Conservation (phyloP, 2,113 vertebrate genomes). For the Thunnus maccoyii region DNA sequence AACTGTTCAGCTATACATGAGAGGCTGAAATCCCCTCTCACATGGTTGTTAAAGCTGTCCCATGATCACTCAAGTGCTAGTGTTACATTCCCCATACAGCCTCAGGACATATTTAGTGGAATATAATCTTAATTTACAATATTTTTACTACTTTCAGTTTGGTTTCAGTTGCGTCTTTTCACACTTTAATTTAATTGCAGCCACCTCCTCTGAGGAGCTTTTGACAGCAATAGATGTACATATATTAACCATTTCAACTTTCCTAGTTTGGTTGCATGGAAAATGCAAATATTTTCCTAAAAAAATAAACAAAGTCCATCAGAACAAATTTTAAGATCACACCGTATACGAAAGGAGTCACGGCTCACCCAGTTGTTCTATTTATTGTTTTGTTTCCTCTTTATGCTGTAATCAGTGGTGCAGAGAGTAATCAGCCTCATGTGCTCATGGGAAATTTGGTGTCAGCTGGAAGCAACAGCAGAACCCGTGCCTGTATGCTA, state of each 20-base stretch:
- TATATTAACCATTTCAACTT: background rate
- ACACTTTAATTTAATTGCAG: background rate
- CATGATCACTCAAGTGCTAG: constrained; percentile 22
- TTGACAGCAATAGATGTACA: background rate
- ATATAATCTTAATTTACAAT: background rate
- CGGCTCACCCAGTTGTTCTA: background rate
- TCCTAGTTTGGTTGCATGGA: background rate
- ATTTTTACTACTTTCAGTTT: background rate
- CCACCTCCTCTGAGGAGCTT: background rate
- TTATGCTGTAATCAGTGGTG: constrained; percentile 37
- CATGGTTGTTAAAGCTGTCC: constrained; percentile 53
- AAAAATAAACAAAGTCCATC: background rate
- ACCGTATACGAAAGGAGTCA: background rate
- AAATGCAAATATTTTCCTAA: background rate
- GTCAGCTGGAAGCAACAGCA: constrained; percentile 30
- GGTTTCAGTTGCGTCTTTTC: background rate
- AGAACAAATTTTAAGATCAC: background rate
- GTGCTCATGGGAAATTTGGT: constrained; percentile 21
- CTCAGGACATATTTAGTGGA: background rate
- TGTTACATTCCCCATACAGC: background rate
- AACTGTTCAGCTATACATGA: constrained; percentile 19
- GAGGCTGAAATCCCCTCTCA: constrained; percentile 61
- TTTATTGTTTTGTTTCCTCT: constrained; percentile 25
- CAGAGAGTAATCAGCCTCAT: constrained; percentile 32
- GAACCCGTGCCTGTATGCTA: background rate